Conservation (phyloP, 2,888 invertebrate species). For the Agrotis segetum region DNA sequence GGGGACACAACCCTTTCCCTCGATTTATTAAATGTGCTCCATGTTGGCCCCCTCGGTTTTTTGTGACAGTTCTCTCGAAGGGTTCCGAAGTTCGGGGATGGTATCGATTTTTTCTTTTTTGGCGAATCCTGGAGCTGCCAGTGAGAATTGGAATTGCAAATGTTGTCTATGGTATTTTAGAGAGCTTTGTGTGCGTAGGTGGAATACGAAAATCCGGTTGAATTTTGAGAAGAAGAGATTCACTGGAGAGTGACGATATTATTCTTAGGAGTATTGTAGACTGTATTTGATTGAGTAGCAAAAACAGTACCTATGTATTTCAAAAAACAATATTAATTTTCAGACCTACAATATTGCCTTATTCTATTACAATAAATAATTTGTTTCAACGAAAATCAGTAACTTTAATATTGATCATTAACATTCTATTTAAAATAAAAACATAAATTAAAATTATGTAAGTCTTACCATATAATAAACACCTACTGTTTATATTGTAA, state of each 20-base stretch:
- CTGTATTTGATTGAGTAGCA: neutral
- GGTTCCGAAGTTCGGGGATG: constrained; percentile 75
- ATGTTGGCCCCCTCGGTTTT: constrained; percentile 77
- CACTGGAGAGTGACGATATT: neutral
- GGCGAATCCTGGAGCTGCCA: constrained; percentile 51
- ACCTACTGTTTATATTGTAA: neutral
- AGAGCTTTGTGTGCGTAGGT: neutral
- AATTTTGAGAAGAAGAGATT: neutral
- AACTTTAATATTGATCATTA: neutral
- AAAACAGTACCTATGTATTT: neutral
- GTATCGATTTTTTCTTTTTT: constrained; percentile 71
- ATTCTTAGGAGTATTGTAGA: too few species aligned
- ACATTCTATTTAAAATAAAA: neutral
- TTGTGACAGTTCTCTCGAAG: constrained; percentile 79
- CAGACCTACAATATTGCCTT: neutral
- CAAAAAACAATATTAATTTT: neutral
- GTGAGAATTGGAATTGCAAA: constrained; percentile 33
- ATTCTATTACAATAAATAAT: neutral
- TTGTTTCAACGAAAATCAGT: neutral
- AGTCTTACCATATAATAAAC: neutral
- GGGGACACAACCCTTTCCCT: constrained; percentile 81
- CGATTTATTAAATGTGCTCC: constrained; percentile 82
- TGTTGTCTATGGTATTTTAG: constrained; percentile 30
- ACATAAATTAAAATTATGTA: too few species aligned
- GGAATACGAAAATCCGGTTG: neutral